Evolutionary conservation across 2,888 invertebrate species (phyloP).

Genomic region (Hydraecia micacea): DNA sequence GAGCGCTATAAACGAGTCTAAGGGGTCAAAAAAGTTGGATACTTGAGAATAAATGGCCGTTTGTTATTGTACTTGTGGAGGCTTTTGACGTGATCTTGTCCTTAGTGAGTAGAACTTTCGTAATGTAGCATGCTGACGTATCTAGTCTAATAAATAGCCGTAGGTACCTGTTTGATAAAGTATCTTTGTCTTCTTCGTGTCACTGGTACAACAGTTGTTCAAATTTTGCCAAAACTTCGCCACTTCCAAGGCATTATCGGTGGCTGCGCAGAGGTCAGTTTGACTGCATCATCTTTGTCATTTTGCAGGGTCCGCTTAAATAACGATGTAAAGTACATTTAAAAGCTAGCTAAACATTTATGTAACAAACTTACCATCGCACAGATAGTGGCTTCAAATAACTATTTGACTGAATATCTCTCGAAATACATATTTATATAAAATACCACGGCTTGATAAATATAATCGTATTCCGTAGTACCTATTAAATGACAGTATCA

Average conservation of each 20-base stretch:
- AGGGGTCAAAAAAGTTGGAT: constrained; percentile 51
- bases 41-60: constrained; percentile 51
- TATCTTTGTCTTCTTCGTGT: neutral
- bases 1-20: constrained; percentile 57
- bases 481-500: neutral
- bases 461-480: neutral
- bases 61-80: constrained; percentile 46
- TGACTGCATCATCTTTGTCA: neutral
- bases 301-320: neutral
- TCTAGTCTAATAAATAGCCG: neutral
- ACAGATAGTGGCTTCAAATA: neutral
- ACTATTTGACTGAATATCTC: neutral
- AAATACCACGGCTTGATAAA: too few species aligned
- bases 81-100: constrained; percentile 22
- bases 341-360: neutral
- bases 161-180: neutral
- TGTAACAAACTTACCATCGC: neutral
- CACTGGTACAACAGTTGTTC: too few species aligned
- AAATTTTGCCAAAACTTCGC: too few species aligned
- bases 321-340: neutral
- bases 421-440: neutral
- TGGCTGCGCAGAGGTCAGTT: too few species aligned
- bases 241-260: too few species aligned
- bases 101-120: neutral
- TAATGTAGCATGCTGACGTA: neutral